Base-by-base conservation (phyloP, 2,888 invertebrate species). In the Schrankia costaestrigalis region DNA sequence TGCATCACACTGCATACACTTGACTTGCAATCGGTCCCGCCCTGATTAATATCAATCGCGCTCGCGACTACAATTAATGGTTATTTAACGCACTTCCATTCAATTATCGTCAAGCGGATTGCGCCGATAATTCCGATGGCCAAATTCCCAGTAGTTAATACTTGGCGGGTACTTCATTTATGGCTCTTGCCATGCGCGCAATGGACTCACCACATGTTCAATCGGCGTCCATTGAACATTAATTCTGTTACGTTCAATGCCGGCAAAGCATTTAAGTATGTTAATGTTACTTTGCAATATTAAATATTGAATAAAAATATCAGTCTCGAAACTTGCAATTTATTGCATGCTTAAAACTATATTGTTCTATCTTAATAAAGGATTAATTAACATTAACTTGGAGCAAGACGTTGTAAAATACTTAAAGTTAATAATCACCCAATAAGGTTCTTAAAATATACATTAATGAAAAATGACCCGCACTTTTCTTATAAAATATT, bases 61-160 rank as follows among this genome's bases (percentile, higher is more conserved):
- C 60, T 70, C 68, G 64, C 67, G 69, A 75, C 80, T 74, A 67
- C 74, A 71, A 75, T 80, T 77, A 82, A 82, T 82, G 74, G 71
- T 73, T 74, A 81, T 82, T 84, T 79, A 82, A 81, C 72, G 76
- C 74, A 63, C 59, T 71, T 68, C 71, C 74, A 76, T 79, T 81
- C 80, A 81, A 83, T 83, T 79, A 79, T 76, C 66, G 71, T 70
- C 69, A 64, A 70, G 64, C 70, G 77, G 71, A 79, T 83, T 75
- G 78, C 63, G 63, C 65, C 76, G 71, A 82, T 79, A 76, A 77
- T 78, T 71, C 69, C 69, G 59, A 76, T 73, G 64, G 63, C 71
- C 74, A 64, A 83, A 82, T 79, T 80, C 73, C 72, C 78, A 72
- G 66, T 73, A 71, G 77, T 76, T 72, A 73, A 71, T 72, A 70